Evolutionary conservation across 2,888 invertebrate species (phyloP), one percentile per base, ranked within the genome.

Genomic region (Hetaerina titia): DNA sequence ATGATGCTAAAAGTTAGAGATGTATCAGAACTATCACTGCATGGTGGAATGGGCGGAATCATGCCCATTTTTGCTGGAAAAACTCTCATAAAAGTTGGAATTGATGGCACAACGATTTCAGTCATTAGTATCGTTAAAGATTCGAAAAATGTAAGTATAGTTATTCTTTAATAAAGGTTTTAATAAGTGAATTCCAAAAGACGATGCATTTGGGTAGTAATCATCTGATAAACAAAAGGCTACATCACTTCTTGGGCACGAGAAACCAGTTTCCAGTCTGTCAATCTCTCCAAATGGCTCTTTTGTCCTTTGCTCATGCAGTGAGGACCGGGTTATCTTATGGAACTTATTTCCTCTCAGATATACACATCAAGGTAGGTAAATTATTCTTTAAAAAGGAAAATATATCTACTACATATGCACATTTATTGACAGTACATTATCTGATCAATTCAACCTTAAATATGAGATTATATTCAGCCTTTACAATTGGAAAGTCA

Each of bases 11-110:
- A 92, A 7, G 11, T 92, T 31, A n/a, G n/a, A 9, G n/a, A 74
- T 31, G 45, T n/a, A 45, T 69, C 92, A 17, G 74, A 92, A 57
- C 15, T 74, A 56, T 45, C 15, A 13, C 22, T 92, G 4, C 64
- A 5, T 56, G 92, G 57, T n/a, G 92, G 92, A 69, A 69, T 92
- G 5, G 69, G 92, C 11, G 56, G 56, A 92, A 22, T n/a, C 13
- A n/a, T 69, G n/a, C 92, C 92, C 15, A 56, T 92, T 22, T 57
- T 92, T n/a, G n/a, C 92, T 57, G 92, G 57, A n/a, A 56, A 92
- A 56, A 22, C 45, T 45, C 31, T 92, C 2, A 74, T 92, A 5
- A 92, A 69, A 69, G 92, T 74, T 69, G 64, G n/a, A 11, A 11
- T 0, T 11, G 74, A 92, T 74, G 69, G 56, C 0, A 9, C 57